Base-by-base conservation (phyloP, 2,888 invertebrate genomes). In the Bimastos eiseni region DNA sequence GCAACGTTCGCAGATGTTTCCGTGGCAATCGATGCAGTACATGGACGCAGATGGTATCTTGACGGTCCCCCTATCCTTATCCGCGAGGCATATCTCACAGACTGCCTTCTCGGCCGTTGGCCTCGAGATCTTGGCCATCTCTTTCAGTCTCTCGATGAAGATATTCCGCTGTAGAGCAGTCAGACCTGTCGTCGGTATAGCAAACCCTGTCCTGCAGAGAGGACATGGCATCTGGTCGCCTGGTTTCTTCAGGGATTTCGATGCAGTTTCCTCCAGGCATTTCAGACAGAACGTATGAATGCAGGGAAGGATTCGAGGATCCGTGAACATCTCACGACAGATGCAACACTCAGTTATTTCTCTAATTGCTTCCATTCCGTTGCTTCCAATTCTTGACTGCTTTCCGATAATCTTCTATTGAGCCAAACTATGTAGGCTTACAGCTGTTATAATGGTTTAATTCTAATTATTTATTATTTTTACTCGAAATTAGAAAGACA, bases 271-370 rank as follows among this genome's bases (percentile, higher is more conserved):
- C 11, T 83, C 6, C 83, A 83, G 83, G 83, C 83, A 83, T 83
- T 83, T 83, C 11, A 83, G 83, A 83, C 83, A 83, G 83, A 83
- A n/a, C n/a, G n/a, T n/a, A n/a, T n/a, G n/a, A n/a, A n/a, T n/a
- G n/a, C n/a, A n/a, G n/a, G n/a, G n/a, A 83, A 83, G 83, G 13
- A 83, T 83, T 83, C 83, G 30, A 33, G 83, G 83, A 83, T 83
- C 83, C 11, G 33, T 33, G 83, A 83, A 83, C 83, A 83, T 6
- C 33, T 83, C 83, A 83, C 8, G 6, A 24, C 19, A 19, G 33
- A 83, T 83, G 83, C 83, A 83, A 33, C 83, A 83, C 21, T 83
- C 83, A 33, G 19, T 8, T n/a, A 83, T 83, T 6, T 83, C 83
- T 83, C 21, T 83, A 33, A 19, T 33, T 83, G 11, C 21, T 83